phyloP scores from a whole-genome alignment of 2,113 vertebrate genomes.

The Rhagologus leucostigma region DNA sequence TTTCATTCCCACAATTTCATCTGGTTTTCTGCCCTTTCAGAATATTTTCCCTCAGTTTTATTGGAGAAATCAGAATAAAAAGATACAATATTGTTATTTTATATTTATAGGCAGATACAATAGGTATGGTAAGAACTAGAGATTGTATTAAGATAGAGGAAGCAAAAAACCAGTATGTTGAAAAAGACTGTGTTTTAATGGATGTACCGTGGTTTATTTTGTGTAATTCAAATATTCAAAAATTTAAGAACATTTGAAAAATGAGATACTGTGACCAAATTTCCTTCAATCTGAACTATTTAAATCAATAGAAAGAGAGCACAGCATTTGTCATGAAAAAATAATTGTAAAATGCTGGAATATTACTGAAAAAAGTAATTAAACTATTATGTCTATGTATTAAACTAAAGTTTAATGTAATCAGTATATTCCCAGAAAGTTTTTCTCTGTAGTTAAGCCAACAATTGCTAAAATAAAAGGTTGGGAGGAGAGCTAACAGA shows the following conservation, averaged over 20 bases:
- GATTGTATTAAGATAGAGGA: neutral
- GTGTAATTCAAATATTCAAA: neutral
- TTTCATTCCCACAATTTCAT: neutral
- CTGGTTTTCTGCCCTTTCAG: neutral
- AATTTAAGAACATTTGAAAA: neutral
- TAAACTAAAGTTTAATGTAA: neutral
- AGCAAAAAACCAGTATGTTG: neutral
- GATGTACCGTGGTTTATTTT: neutral
- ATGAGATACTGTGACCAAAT: neutral
- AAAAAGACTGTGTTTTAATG: neutral
- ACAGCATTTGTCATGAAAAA: neutral
- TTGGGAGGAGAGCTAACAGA: neutral
- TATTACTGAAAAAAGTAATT: neutral
- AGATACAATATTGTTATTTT: neutral
- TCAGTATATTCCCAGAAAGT: neutral
- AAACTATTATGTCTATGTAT: neutral
- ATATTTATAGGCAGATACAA: neutral
- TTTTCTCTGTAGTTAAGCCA: neutral
- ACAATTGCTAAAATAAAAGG: neutral
- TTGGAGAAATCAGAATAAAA: conserved; percentile 3
- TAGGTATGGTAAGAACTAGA: neutral
- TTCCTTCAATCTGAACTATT: neutral
- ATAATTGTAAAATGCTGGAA: neutral
- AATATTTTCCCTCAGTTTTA: neutral
- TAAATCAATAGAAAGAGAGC: neutral